These are phyloP conservation scores for Semnopithecus entellus DNA, from an alignment of 2,113 vertebrate genomes.

Conservation along the genomic window DNA sequence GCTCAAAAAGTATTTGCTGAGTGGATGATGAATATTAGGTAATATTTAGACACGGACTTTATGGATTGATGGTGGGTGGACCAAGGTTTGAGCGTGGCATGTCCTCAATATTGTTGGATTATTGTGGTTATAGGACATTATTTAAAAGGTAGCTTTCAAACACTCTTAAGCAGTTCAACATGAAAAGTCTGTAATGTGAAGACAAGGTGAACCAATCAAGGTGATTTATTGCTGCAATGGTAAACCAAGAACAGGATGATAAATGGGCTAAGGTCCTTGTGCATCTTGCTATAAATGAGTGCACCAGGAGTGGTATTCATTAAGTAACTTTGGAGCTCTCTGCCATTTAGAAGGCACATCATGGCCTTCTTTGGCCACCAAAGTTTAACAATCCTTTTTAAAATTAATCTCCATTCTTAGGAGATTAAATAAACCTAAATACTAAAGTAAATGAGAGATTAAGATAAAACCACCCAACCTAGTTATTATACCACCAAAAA, in stretches of 20 bases:
- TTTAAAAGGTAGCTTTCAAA: neutral
- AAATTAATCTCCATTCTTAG: constrained; percentile 53
- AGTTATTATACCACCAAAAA: constrained; percentile 40
- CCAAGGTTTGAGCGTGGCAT: neutral
- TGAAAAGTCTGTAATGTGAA: neutral
- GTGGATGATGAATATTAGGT: neutral
- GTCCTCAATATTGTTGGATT: neutral
- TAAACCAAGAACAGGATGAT: neutral
- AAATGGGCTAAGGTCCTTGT: neutral
- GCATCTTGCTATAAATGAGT: neutral
- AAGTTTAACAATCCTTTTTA: constrained; percentile 39
- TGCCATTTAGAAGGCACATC: neutral
- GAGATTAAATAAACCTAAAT: constrained; percentile 58
- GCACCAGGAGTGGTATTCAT: neutral
- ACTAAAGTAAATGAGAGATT: constrained; percentile 49
- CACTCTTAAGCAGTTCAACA: neutral
- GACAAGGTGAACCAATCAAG: neutral
- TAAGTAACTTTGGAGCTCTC: neutral
- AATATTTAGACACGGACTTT: neutral
- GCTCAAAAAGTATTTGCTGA: neutral
- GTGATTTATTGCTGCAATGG: neutral
- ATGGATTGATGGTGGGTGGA: neutral
- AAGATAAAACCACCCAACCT: constrained; percentile 42
- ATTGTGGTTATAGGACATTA: neutral
- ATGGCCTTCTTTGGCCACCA: neutral